Base-by-base conservation (phyloP, 2,888 invertebrate genomes). In the Scaptodrosophila latifasciaeformis region DNA sequence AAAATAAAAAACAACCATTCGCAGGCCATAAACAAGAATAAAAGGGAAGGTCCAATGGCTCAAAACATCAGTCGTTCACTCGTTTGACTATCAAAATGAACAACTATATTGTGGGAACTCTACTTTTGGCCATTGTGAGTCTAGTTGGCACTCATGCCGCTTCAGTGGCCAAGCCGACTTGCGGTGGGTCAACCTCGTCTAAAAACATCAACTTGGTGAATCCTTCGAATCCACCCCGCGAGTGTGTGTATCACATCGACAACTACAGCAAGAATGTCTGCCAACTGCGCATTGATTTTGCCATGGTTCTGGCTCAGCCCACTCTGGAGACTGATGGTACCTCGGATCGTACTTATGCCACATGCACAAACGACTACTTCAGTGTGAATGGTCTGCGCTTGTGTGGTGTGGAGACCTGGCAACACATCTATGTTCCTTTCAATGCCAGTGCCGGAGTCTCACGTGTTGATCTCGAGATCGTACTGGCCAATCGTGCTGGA, bases 361-460 rank as follows among this genome's bases (percentile, higher is more conserved):
- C 72, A 45, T 85, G 85, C 58, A 51, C 50, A 1, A 3, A 49
- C 4, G 82, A 82, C 12, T 70, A 61, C 40, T 66, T 82, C 7
- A 48, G 59, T 62, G 76, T 82, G 24, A 68, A 70, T 17, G 67
- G 63, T 2, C 19, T 79, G 29, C 65, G 64, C 0, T 81, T 91
- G 0, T 91, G 91, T 54, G 91, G 91, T 0, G 88, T 89, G 59
- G 91, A 91, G 67, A 88, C 84, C 49, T 89, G 89, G 52, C 91
- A 91, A 52, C 91, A 91, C 65, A 82, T 76, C 57, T 79, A 77
- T 48, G 68, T 76, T 35, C 72, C 76, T 6, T 65, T 82, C 50
- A 74, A 82, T 46, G 68, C 81, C 50, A 77, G 62, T n/a, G 77
- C 62, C 2, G 84, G 84, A 0, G 53, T 54, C 0, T 67, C 60